phyloP scores from a whole-genome alignment of 2,113 vertebrate genomes.

The Notiomystis cincta region DNA sequence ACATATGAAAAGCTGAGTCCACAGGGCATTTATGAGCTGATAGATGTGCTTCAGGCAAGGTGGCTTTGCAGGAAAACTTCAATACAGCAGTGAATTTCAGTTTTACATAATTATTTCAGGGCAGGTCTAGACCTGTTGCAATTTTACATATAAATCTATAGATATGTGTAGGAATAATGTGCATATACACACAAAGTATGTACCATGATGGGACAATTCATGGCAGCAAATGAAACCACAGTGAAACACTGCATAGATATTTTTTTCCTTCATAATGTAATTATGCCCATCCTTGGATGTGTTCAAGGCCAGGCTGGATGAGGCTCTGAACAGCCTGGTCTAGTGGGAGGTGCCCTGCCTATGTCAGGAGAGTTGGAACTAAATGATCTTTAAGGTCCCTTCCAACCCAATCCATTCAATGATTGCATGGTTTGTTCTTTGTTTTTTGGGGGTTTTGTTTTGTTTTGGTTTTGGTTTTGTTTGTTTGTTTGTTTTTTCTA shows the following conservation, averaged over 20 bases:
- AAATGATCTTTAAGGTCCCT: neutral
- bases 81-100: neutral
- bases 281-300: neutral
- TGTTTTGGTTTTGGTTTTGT: too few species aligned
- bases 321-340: neutral
- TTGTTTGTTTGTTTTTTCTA: too few species aligned
- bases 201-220: neutral
- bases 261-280: neutral
- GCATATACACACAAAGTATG: neutral
- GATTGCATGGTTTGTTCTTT: neutral
- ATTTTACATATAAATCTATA: neutral
- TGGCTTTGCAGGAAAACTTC: neutral
- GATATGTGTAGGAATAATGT: neutral
- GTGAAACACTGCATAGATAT: neutral
- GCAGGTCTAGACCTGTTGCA: neutral
- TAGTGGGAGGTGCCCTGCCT: neutral
- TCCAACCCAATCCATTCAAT: neutral
- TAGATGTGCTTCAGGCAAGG: neutral
- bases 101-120: neutral
- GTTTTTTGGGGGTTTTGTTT: too few species aligned
- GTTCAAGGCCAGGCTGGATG: neutral
- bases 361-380: neutral
- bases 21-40: neutral
- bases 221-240: neutral
- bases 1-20: neutral